A percentile compares a stretch with the other conserved stretches of the same genome.
Evolutionary conservation across 2,888 invertebrate genomes (phyloP).

Genomic region (Drosophila diplacantha): DNA sequence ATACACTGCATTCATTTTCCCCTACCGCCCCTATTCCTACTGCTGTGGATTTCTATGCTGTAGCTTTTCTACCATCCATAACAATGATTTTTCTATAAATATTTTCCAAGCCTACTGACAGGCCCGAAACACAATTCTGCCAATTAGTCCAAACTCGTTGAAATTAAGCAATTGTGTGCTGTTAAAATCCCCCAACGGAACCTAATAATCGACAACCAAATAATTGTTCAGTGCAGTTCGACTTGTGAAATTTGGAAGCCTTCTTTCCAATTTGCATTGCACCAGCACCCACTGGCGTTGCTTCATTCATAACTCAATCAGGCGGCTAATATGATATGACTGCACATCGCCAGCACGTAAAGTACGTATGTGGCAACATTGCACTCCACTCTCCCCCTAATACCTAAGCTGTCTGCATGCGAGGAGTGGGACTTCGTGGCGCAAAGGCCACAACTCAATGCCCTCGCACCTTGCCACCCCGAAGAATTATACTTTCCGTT

Average conservation of each 20-base stretch:
- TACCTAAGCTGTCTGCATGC: constrained; percentile 20
- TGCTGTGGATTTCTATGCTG: background rate
- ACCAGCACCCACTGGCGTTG: constrained; percentile 21
- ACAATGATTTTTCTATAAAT: background rate
- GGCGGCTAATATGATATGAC: constrained; percentile 46
- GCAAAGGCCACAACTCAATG: constrained; percentile 26
- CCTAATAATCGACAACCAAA: constrained; percentile 24
- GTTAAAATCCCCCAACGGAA: background rate
- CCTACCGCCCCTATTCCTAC: background rate
- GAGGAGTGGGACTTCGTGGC: constrained; percentile 35
- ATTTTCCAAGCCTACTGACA: background rate
- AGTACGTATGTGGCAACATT: constrained; percentile 1
- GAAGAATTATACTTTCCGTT: constrained; percentile 63
- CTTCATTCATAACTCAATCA: constrained; percentile 48
- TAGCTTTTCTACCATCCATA: background rate
- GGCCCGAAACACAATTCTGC: constrained; percentile 2
- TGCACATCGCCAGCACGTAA: constrained; percentile 38
- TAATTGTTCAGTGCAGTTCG: background rate
- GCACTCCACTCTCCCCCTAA: constrained; percentile 12
- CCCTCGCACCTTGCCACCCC: constrained; percentile 13
- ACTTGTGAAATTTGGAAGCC: constrained; percentile 1
- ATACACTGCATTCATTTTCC: too few relatives aligned
- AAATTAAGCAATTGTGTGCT: constrained; percentile 23
- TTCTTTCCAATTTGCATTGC: constrained; percentile 23
- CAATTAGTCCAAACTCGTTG: constrained; percentile 22